Evolutionary conservation across 2,888 invertebrate genomes (phyloP).

Genomic region (Chaetogeoica ovagalla): DNA sequence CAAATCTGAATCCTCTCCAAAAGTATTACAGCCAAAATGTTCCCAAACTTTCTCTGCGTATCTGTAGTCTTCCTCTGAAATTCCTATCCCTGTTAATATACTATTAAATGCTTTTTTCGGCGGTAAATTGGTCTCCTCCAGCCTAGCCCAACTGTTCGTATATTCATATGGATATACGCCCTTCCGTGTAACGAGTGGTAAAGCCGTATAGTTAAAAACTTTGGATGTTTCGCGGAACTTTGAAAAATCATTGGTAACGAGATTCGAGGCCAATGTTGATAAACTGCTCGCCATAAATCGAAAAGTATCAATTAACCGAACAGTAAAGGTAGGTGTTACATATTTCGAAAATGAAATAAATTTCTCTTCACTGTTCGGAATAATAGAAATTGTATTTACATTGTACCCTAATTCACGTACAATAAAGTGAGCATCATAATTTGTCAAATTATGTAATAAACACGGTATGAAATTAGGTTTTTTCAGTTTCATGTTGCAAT

Average conservation of each 20-base stretch:
- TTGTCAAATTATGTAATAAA: conserved; percentile 55
- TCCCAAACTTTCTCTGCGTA: conserved; percentile 58
- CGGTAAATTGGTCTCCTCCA: conserved; percentile 55
- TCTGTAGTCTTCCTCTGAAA: conserved; percentile 57
- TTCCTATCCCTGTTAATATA: conserved; percentile 54
- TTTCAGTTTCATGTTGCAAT: background rate
- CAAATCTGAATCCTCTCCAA: conserved; percentile 58
- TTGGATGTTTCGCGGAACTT: background rate
- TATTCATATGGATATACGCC: conserved; percentile 56
- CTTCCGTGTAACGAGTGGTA: conserved; percentile 48
- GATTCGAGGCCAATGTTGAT: too few species aligned
- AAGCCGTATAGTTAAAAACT: background rate
- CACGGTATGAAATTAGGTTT: conserved; percentile 7
- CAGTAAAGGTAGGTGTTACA: too few species aligned
- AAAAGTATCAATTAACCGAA: too few species aligned
- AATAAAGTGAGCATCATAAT: conserved; percentile 58
- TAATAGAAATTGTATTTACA: conserved; percentile 56
- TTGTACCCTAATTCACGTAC: conserved; percentile 56
- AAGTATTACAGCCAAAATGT: conserved; percentile 57
- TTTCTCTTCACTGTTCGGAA: conserved; percentile 58
- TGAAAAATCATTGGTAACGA: too few species aligned
- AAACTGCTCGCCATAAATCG: too few species aligned
- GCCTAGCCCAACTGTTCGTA: conserved; percentile 31
- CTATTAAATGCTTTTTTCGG: conserved; percentile 56
- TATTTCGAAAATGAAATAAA: conserved; percentile 58